Evolutionary conservation across 2,797 vertebrate species (phyloP).

Genomic region (Sebastes minor): DNA sequence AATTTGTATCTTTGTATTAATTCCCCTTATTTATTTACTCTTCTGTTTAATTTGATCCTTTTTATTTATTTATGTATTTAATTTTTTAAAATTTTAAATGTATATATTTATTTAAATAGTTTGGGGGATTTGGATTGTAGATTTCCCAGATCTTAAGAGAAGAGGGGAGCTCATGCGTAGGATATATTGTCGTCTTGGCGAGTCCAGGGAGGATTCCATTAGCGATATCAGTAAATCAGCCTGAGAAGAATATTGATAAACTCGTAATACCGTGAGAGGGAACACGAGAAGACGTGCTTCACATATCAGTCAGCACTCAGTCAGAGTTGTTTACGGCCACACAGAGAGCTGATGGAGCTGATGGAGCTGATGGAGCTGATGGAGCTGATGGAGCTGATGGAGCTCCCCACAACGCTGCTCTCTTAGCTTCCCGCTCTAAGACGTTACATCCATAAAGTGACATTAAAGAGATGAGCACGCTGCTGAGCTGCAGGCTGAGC

Average conservation of each 20-base stretch:
- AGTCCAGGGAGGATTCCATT: not conserved
- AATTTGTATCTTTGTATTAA: no score
- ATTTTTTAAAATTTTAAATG: no score
- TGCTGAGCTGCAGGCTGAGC: conserved; percentile 21
- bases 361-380: not conserved
- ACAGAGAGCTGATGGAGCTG: not conserved
- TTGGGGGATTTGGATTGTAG: no score
- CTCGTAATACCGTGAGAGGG: not conserved
- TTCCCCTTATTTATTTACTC: no score
- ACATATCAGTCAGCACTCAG: not conserved
- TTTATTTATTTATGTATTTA: no score
- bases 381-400: no score
- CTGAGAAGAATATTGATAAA: not conserved
- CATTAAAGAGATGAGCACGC: conserved; percentile 39
- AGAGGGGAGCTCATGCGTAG: no score
- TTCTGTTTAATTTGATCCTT: no score
- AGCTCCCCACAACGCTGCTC: not conserved
- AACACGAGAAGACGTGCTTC: not conserved
- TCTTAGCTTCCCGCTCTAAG: not conserved
- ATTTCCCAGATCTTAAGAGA: no score
- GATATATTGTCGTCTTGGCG: rapidly evolving
- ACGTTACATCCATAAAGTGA: conserved; percentile 10
- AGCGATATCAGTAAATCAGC: not conserved
- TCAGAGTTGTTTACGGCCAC: conserved; percentile 10
- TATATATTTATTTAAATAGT: no score